Conservation (phyloP, 2,888 invertebrate genomes). For the Apamea anceps region DNA sequence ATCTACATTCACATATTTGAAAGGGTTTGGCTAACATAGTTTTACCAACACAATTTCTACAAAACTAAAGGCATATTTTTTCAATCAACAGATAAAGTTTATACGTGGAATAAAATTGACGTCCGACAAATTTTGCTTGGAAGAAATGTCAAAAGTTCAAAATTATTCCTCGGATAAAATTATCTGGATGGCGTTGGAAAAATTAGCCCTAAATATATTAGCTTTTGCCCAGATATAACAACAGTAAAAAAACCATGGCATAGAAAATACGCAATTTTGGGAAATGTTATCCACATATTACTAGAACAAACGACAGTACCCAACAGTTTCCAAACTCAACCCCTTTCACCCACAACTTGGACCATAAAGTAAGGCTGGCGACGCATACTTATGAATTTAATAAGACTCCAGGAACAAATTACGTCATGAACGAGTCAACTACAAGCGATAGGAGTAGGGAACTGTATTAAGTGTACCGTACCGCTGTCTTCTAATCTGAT, state of each 20-base stretch:
- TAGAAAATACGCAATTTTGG: constrained; percentile 14
- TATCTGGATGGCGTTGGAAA: too few species aligned
- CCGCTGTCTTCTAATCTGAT: constrained; percentile 69
- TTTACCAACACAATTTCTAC: neutral
- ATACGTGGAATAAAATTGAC: too few species aligned
- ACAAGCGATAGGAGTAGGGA: constrained; percentile 69
- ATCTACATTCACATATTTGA: neutral
- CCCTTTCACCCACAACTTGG: constrained; percentile 67
- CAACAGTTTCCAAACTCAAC: constrained; percentile 48
- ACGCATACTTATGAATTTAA: constrained; percentile 86
- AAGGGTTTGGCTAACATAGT: neutral
- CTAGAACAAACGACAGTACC: constrained; percentile 30
- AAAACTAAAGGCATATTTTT: neutral
- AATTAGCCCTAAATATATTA: neutral
- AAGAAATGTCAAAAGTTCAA: too few species aligned
- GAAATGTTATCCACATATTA: constrained; percentile 27
- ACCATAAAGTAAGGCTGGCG: constrained; percentile 69
- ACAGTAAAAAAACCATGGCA: constrained; percentile 5
- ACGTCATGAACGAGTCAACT: constrained; percentile 75
- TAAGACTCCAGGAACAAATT: constrained; percentile 84
- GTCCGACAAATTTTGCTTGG: too few species aligned
- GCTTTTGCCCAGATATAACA: neutral
- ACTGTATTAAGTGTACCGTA: constrained; percentile 72
- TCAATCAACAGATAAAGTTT: too few species aligned
- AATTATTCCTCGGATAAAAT: too few species aligned